Evolutionary conservation across 1,140 invertebrate species (phyloP).

Genomic region (Tetranychus cinnabarinus): DNA sequence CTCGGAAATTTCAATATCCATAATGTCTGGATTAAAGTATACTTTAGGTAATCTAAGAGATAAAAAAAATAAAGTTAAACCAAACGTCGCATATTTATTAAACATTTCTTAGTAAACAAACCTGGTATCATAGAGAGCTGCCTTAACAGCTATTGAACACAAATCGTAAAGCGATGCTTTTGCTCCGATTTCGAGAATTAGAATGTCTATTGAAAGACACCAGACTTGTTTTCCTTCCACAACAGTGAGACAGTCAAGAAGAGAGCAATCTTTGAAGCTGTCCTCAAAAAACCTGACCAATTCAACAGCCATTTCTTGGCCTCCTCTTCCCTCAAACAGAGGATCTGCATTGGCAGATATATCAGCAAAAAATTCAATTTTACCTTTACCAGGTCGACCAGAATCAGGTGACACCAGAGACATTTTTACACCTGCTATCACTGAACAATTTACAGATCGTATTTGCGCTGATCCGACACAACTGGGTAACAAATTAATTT

Average conservation of each 20-base stretch:
- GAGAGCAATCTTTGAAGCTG: slow-evolving; percentile 44
- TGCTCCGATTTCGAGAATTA: slow-evolving; percentile 66
- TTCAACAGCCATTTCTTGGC: slow-evolving; percentile 60
- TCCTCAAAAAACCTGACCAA: slow-evolving; percentile 48
- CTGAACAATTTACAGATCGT: slow-evolving; percentile 38
- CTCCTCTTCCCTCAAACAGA: slow-evolving; percentile 71
- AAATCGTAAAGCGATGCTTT: slow-evolving; percentile 59
- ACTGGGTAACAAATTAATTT: slow-evolving; percentile 64
- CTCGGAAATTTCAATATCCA: slow-evolving; percentile 67
- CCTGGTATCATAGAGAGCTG: slow-evolving; percentile 55
- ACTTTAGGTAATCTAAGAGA: slow-evolving; percentile 47
- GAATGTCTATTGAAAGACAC: slow-evolving; percentile 76
- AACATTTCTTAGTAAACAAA: slow-evolving; percentile 16
- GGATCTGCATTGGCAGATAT: slow-evolving; percentile 77
- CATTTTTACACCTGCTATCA: slow-evolving; percentile 73
- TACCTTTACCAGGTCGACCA: slow-evolving; percentile 49
- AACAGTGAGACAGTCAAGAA: slow-evolving; percentile 54
- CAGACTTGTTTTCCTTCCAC: slow-evolving; percentile 64
- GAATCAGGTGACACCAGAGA: slow-evolving; percentile 52
- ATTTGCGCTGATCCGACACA: slow-evolving; percentile 70
- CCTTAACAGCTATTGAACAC: slow-evolving; percentile 60
- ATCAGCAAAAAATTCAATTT: slow-evolving; percentile 72
- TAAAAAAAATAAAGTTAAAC: slow-evolving; percentile 1
- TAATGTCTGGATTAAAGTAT: slow-evolving; percentile 53
- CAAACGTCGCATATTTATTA: slow-evolving; percentile 1